phyloP scores from a whole-genome alignment of 2,888 invertebrate species.

The Dryadula phaetusa region DNA sequence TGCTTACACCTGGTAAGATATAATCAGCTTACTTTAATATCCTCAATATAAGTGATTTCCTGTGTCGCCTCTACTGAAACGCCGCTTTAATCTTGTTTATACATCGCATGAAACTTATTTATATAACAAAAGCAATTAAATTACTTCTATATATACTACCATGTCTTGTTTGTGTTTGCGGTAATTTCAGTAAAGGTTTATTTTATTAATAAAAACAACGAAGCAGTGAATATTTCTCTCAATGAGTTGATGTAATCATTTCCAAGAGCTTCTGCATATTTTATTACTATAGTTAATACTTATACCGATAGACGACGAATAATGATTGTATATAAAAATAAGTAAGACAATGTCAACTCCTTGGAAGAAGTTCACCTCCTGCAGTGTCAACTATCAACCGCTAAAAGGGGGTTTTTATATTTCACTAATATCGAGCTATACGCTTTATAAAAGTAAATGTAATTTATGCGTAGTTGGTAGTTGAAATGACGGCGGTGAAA shows the following conservation, averaged over 20 bases:
- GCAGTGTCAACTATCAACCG: slow-evolving; percentile 80
- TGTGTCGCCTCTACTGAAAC: slow-evolving; percentile 76
- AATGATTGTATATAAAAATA: background rate
- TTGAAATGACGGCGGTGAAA: slow-evolving; percentile 78
- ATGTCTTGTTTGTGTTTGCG: slow-evolving; percentile 36
- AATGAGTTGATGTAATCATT: slow-evolving; percentile 61
- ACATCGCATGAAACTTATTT: slow-evolving; percentile 43
- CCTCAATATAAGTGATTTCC: slow-evolving; percentile 82
- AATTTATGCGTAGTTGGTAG: slow-evolving; percentile 77
- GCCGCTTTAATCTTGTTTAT: slow-evolving; percentile 56
- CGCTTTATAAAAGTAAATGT: slow-evolving; percentile 58
- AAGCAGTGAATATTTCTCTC: slow-evolving; percentile 70
- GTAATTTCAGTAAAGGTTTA: slow-evolving; percentile 76
- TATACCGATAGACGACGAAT: background rate
- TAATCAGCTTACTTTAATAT: slow-evolving; percentile 83
- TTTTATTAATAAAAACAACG: slow-evolving; percentile 68
- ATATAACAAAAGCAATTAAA: slow-evolving; percentile 28
- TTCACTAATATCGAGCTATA: slow-evolving; percentile 64
- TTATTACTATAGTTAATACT: background rate
- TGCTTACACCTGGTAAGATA: slow-evolving; percentile 84
- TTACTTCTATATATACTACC: slow-evolving; percentile 13
- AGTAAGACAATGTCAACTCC: slow-evolving; percentile 64
- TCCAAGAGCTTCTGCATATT: background rate
- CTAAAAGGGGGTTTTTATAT: slow-evolving; percentile 72
- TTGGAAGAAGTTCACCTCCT: slow-evolving; percentile 69